Evolutionary conservation across 2,113 vertebrate genomes (phyloP).

Genomic region (Ciconia maguari): DNA sequence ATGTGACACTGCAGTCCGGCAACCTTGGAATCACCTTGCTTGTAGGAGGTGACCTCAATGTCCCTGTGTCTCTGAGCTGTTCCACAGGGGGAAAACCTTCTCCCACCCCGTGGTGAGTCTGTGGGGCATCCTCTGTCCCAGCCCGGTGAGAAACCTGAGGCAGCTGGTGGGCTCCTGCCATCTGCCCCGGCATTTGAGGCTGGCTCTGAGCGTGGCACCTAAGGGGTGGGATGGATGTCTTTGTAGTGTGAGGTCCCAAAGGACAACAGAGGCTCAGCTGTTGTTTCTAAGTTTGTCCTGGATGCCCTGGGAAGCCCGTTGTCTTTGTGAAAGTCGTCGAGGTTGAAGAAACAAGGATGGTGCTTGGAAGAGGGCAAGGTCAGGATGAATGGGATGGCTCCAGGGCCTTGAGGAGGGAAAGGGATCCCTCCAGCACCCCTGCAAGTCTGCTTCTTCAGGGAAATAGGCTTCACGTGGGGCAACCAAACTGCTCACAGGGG

Average conservation of each 20-base stretch:
- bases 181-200: neutral
- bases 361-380: neutral
- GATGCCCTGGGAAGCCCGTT: constrained; percentile 4
- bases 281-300: constrained; percentile 50
- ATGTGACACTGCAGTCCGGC: neutral
- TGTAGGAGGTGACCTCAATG: neutral
- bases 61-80: neutral
- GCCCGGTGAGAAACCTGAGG: neutral
- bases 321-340: neutral
- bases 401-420: neutral
- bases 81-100: neutral
- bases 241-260: neutral
- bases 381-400: neutral
- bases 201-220: neutral
- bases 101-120: neutral
- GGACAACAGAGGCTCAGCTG: constrained; percentile 43
- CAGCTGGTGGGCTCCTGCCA: neutral
- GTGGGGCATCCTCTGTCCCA: neutral
- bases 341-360: rapidly evolving
- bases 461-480: neutral
- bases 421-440: neutral
- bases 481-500: neutral
- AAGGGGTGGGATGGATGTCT: neutral
- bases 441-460: neutral
- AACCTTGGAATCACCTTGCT: neutral